Base-by-base conservation (phyloP, 37 sponge, comb jelly and placozoan genomes). In the Aphrocallistes beatrix region DNA sequence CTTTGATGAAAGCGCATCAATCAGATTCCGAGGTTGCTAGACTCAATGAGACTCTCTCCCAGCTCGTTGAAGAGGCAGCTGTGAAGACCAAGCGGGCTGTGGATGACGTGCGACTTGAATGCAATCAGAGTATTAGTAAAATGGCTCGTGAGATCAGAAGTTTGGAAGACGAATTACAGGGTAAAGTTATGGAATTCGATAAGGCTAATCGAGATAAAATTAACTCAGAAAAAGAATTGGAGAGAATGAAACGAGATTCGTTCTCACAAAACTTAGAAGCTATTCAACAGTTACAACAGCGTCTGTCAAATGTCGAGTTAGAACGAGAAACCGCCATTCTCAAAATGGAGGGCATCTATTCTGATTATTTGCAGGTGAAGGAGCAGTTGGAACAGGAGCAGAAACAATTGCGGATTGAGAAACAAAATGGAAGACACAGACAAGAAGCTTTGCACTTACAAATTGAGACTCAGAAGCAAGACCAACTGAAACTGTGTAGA, bases 101-200 rank as follows among this genome's bases (percentile, higher is more conserved):
- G 23, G 82, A 82, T 36, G 81, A 38, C 40, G 89, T 91, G 0
- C 88, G 89, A 82, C 88, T 81, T 23, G 91, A 95, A 82, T 91
- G 84, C 81, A 92, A 95, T 60, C 87, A 85, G 82, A 95, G 83
- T 82, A 91, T 95, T 23, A 85, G 83, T 37, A 86, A 86, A 34
- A 91, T 95, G 93, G 93, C 88, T 9, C 75, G 45, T 36, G 96
- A 95, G 81, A 92, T 95, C 25, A 51, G 88, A n/a, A 69, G 84
- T 10, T 83, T 95, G 51, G 96, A 95, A 84, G 21, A 86, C 82
- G 94, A 91, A 25, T 51, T 69, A n/a, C 21, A 37, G 34, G 38
- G 23, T 28, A 81, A 38, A 39, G 40, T n/a, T 21, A 60, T 28
- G 75, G 75, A 60, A 13, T 13, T 60, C 3, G 75, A 60, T 3